phyloP scores from a whole-genome alignment of 2,113 vertebrate species.

The Pelusios castaneus region DNA sequence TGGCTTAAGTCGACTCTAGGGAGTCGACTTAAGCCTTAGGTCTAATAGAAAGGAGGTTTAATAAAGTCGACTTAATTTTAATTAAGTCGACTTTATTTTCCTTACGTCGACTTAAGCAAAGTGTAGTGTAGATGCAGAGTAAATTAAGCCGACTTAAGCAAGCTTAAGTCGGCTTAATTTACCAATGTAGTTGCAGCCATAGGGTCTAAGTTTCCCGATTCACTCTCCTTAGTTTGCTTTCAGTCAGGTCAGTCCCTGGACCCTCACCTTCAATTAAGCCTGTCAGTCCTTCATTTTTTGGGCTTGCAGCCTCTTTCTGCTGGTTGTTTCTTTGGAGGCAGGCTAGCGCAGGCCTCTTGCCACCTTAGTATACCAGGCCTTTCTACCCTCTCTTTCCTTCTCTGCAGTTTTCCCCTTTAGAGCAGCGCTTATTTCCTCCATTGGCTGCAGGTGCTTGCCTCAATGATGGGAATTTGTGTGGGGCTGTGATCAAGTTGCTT shows the following conservation, averaged over 20 bases:
- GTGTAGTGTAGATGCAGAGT: no score
- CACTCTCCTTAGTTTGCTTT: no score
- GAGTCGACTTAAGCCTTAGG: no score
- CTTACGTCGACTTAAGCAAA: no score
- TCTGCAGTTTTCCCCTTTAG: background rate
- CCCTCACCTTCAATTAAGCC: background rate
- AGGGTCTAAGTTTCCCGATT: no score
- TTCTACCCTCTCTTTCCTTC: background rate
- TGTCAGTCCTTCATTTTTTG: background rate
- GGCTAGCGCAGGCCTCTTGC: background rate
- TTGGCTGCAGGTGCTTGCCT: background rate
- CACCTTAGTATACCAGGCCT: background rate
- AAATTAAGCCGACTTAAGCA: no score
- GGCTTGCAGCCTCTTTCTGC: background rate
- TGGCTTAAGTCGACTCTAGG: no score
- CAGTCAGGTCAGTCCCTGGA: background rate
- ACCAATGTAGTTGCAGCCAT: no score
- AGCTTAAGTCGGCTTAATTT: no score
- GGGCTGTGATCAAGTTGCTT: background rate
- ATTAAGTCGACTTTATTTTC: no score
- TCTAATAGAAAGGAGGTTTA: no score
- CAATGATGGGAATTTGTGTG: background rate
- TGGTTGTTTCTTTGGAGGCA: background rate
- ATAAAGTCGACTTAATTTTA: no score
- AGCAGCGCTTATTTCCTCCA: background rate